Base-by-base conservation (phyloP, 1,140 invertebrate species). In the Zaprionus vittiger region DNA sequence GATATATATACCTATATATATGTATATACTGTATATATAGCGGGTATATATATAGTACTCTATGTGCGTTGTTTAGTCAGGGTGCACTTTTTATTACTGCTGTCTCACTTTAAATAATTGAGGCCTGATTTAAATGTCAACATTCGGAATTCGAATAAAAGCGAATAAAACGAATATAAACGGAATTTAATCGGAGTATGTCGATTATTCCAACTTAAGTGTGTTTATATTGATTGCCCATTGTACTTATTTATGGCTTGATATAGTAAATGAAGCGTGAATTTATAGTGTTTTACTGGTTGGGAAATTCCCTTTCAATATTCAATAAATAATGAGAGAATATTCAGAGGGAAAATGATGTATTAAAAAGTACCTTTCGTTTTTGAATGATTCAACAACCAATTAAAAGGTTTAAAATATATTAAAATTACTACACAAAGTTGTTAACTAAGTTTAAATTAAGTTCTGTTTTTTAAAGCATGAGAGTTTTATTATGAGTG, bases 41-140 rank as follows among this genome's bases (percentile, higher is more conserved):
- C 2, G 2, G 7, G 17, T 31, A 41, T 34, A 22, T 68, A 52
- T 26, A 71, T 24, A 63, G 60, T 26, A 44, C 26, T 55, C 34
- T 47, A 22, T 5, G 41, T 57, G 20, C 49, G 24, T 69, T 69
- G 44, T 72, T 72, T 61, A 69, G 72, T 68, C 34, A 61, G 15
- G 17, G 31, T 52, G 24, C 55, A 20, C 54, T 70, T 74, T 60
- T 64, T 31, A 20, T 65, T 11, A 0, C 38, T 67, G 41, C 54
- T 54, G 64, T 55, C 55, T 34, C 73, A 22, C 22, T 89, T 84
- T 89, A 84, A 89, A 90, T 90, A 89, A 89, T 89, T 89, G 73
- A 84, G 71, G 76, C 71, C 78, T 90, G 84, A 89, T 89, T 89
- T 89, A 54, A 73, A 70, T 81, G 81, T 84, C 83, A 84, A 89